These are phyloP conservation scores for Psophia crepitans DNA, from an alignment of 2,113 vertebrate species.

Conservation along the genomic window DNA sequence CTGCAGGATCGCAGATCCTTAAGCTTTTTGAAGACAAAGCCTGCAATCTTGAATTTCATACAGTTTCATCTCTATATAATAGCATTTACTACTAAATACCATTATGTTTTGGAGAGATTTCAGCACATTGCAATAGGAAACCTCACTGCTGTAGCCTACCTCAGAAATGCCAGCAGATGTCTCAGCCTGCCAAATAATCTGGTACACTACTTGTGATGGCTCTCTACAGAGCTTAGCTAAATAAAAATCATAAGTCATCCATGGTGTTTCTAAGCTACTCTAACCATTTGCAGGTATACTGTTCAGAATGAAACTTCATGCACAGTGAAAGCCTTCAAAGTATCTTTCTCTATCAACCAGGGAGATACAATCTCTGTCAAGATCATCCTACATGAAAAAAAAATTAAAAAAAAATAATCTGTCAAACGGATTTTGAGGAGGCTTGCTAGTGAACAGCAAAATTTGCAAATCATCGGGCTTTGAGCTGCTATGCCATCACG, in stretches of 20 bases:
- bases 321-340: neutral
- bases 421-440: neutral
- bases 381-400: neutral
- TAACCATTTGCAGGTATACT: neutral
- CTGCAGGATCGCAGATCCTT: neutral
- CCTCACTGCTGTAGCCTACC: neutral
- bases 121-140: neutral
- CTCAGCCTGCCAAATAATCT: conserved; percentile 41
- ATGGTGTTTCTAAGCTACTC: neutral
- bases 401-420: too few species aligned
- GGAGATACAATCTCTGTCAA: neutral
- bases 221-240: neutral
- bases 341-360: neutral
- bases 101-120: neutral
- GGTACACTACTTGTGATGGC: neutral
- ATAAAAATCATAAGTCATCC: neutral
- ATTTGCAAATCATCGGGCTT: neutral
- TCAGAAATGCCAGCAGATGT: conserved; percentile 32
- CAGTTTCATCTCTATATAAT: neutral
- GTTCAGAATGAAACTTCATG: neutral
- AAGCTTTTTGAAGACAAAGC: neutral
- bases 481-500: neutral
- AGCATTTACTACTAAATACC: neutral
- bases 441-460: neutral
- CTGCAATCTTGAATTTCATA: neutral